These are phyloP conservation scores for Papilio aristodemus DNA, from an alignment of 1,140 invertebrate genomes.

Conservation along the genomic window DNA sequence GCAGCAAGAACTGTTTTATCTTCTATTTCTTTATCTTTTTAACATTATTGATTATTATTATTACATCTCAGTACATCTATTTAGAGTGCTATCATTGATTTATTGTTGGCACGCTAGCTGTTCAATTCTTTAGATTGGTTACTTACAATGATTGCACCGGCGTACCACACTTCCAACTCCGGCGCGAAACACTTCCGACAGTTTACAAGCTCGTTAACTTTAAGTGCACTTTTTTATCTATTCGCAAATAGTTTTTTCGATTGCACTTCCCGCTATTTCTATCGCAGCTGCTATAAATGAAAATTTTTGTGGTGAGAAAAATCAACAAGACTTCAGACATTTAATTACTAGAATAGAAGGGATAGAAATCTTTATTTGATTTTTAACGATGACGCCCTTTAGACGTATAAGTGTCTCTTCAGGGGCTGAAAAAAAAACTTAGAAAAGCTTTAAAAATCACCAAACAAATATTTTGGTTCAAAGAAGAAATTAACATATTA, in stretches of 20 bases:
- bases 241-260: conserved; percentile 6
- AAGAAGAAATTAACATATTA: no score
- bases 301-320: no score
- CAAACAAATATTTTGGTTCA: no score
- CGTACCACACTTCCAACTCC: not conserved
- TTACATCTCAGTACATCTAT: not conserved
- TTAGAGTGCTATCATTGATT: not conserved
- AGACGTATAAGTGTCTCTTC: no score
- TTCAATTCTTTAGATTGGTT: conserved; percentile 26
- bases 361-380: no score
- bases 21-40: not conserved
- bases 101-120: conserved; percentile 20
- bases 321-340: no score
- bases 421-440: no score
- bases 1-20: not conserved
- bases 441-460: no score
- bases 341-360: no score
- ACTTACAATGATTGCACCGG: conserved; percentile 25
- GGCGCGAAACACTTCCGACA: conserved; percentile 22
- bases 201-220: conserved; percentile 28
- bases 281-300: no score
- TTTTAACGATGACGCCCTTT: no score
- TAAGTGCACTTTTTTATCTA: conserved; percentile 26
- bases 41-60: not conserved
- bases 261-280: not conserved